phyloP scores from a whole-genome alignment of 2,113 vertebrate species.

The Forbesichthys agassizii region DNA sequence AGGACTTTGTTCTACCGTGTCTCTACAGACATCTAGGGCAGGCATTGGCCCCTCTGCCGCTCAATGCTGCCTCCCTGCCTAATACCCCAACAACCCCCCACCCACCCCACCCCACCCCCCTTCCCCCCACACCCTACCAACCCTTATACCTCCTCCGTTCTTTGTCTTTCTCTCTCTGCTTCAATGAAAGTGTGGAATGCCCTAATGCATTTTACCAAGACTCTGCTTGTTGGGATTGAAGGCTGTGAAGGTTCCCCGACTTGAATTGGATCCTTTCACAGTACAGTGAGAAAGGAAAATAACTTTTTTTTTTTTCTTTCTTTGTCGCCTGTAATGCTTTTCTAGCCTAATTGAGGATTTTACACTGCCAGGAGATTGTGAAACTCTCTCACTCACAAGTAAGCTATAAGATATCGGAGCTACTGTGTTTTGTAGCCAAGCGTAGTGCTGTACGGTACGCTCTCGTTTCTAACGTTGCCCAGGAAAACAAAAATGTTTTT shows the following conservation, averaged over 20 bases:
- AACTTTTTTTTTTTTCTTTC: neutral
- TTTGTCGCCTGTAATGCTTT: neutral
- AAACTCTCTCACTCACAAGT: neutral
- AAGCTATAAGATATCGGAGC: too few species aligned
- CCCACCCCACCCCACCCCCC: neutral
- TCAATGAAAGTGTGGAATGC: slow-evolving; percentile 38
- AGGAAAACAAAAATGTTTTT: neutral
- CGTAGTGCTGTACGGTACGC: too few species aligned
- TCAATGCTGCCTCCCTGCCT: neutral
- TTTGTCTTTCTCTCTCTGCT: slow-evolving; percentile 25
- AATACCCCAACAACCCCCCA: neutral
- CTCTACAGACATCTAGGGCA: neutral
- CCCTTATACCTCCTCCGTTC: neutral
- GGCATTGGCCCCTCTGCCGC: neutral
- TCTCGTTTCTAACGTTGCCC: neutral
- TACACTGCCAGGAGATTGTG: neutral
- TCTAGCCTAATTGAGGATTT: neutral
- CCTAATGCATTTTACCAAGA: slow-evolving; percentile 1
- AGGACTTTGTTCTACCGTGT: neutral
- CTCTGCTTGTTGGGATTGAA: slow-evolving; percentile 27
- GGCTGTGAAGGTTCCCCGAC: neutral
- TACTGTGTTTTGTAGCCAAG: too few species aligned
- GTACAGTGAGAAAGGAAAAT: neutral
- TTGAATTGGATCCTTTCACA: neutral
- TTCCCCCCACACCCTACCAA: too few species aligned